Conservation (phyloP, 2,113 vertebrate species). For the Actenoides lindsayi region DNA sequence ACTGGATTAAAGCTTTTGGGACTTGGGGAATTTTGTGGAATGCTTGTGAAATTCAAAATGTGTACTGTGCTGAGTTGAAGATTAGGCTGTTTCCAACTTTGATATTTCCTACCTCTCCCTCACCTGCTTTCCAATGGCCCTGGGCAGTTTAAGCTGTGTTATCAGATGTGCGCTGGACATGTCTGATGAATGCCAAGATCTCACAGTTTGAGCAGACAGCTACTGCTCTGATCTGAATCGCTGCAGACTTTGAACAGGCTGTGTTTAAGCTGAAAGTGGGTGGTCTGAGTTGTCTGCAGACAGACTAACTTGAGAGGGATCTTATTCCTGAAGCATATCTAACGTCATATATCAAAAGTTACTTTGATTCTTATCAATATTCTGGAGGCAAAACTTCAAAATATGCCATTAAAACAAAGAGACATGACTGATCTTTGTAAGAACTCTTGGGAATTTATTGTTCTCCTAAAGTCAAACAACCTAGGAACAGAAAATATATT, state of each 20-base stretch:
- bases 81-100: conserved; percentile 45
- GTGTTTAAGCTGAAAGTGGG: conserved; percentile 53
- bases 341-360: conserved; percentile 64
- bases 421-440: conserved; percentile 40
- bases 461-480: conserved; percentile 36
- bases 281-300: conserved; percentile 66
- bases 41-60: conserved; percentile 62
- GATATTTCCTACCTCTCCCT: conserved; percentile 40
- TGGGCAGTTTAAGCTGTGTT: conserved; percentile 35
- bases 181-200: conserved; percentile 50
- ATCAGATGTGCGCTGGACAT: conserved; percentile 33
- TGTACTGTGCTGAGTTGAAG: conserved; percentile 23
- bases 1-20: conserved; percentile 60
- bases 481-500: conserved; percentile 31
- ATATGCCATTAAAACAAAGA: conserved; percentile 61
- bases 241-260: conserved; percentile 56
- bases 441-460: conserved; percentile 54
- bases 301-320: conserved; percentile 60
- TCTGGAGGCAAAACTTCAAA: conserved; percentile 60
- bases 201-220: conserved; percentile 41
- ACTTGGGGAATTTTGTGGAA: conserved; percentile 54
- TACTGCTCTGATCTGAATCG: conserved; percentile 38
- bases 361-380: conserved; percentile 67
- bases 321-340: conserved; percentile 64
- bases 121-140: conserved; percentile 53